phyloP scores from a whole-genome alignment of 1,140 invertebrate genomes.

The Zophobas morio region DNA sequence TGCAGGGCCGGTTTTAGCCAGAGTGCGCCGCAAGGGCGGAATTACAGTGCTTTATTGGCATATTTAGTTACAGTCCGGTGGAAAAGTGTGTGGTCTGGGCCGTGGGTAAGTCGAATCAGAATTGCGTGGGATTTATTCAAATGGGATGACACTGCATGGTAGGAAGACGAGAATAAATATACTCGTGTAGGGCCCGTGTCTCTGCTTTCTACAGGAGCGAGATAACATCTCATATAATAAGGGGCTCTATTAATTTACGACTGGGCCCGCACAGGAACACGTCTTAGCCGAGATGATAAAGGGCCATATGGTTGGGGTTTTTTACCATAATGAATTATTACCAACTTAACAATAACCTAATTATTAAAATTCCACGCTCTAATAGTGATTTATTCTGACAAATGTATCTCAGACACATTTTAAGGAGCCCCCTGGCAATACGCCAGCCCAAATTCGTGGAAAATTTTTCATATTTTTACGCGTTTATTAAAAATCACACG shows the following conservation, averaged over 20 bases:
- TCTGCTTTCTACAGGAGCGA: conserved; percentile 46
- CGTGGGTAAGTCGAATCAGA: conserved; percentile 42
- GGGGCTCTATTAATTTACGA: conserved; percentile 36
- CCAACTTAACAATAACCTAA: conserved; percentile 37
- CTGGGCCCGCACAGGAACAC: conserved; percentile 38
- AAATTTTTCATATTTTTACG: conserved; percentile 17
- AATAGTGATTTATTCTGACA: conserved; percentile 41
- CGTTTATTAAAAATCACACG: not conserved
- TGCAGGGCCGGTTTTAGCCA: conserved; percentile 6
- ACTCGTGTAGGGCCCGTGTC: conserved; percentile 38
- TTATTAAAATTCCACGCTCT: conserved; percentile 42
- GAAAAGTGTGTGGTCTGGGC: conserved; percentile 31
- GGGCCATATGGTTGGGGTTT: conserved; percentile 20
- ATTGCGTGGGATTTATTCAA: conserved; percentile 45
- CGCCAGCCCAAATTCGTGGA: conserved; percentile 19
- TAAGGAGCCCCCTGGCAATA: conserved; percentile 21
- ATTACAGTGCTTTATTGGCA: conserved; percentile 30
- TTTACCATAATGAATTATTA: conserved; percentile 27
- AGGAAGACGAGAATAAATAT: conserved; percentile 36
- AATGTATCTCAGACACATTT: conserved; percentile 18
- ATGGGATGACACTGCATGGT: conserved; percentile 44
- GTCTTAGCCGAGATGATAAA: conserved; percentile 31
- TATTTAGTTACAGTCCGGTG: conserved; percentile 1
- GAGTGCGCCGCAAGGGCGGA: not conserved
- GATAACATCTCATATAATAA: conserved; percentile 45